phyloP scores from a whole-genome alignment of 2,888 invertebrate species.

The Desoria tigrina region DNA sequence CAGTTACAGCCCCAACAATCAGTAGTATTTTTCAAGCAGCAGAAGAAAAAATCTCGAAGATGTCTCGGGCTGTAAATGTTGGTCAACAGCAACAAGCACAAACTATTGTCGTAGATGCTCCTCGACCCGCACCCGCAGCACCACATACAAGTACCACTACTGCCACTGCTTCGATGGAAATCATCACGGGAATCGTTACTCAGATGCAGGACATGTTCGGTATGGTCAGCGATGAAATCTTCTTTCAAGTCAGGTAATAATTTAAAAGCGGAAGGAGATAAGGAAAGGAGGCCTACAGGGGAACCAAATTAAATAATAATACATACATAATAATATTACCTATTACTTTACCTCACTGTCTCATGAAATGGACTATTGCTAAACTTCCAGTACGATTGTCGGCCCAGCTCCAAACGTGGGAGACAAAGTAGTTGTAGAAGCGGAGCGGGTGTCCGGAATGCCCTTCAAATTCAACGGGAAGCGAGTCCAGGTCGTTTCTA shows the following conservation, averaged over 20 bases:
- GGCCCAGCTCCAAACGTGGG: conserved; percentile 82
- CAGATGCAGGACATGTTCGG: conserved; percentile 93
- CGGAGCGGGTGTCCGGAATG: conserved; percentile 85
- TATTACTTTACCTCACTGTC: too few relatives aligned
- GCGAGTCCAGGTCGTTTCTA: conserved; percentile 71
- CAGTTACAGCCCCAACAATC: neutral
- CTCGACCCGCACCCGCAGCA: neutral
- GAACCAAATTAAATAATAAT: too few relatives aligned
- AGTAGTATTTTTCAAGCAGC: neutral
- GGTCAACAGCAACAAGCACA: neutral
- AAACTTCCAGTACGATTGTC: conserved; percentile 71
- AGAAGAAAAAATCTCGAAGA: neutral
- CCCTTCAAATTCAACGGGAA: conserved; percentile 98
- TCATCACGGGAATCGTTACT: conserved; percentile 73
- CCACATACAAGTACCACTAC: too few relatives aligned
- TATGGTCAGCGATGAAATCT: conserved; percentile 94
- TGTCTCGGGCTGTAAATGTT: neutral
- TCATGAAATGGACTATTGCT: neutral
- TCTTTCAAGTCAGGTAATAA: conserved; percentile 76
- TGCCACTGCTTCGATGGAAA: too few relatives aligned
- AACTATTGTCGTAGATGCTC: neutral
- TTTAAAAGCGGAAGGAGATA: neutral
- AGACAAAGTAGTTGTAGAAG: conserved; percentile 90
- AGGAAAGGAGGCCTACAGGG: too few relatives aligned
- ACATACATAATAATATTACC: neutral